A percentile compares a stretch with the other conserved stretches of the same genome.
These are phyloP conservation scores for Habropoda laboriosa DNA, from an alignment of 1,140 invertebrate species.

Conservation along the genomic window DNA sequence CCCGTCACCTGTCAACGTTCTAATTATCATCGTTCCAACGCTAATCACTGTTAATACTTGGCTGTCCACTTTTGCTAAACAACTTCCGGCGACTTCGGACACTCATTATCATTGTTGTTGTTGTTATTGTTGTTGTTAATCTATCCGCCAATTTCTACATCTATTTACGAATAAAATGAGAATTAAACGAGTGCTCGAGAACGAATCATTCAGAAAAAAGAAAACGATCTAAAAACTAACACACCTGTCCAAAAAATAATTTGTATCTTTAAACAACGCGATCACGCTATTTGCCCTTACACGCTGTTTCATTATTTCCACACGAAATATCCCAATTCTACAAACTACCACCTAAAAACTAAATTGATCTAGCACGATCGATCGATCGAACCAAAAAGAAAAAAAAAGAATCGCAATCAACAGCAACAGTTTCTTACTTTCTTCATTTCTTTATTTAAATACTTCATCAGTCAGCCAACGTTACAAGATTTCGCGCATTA, in stretches of 20 bases:
- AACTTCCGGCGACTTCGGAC: slow-evolving; percentile 47
- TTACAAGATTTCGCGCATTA: background rate
- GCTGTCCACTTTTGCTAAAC: slow-evolving; percentile 47
- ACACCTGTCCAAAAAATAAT: too few relatives aligned
- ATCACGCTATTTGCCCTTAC: too few relatives aligned
- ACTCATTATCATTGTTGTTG: slow-evolving; percentile 46
- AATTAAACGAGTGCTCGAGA: slow-evolving; percentile 29
- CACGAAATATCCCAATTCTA: too few relatives aligned
- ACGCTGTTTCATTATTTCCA: background rate
- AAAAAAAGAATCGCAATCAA: background rate
- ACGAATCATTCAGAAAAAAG: background rate
- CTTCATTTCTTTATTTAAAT: slow-evolving; percentile 17
- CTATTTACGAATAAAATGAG: slow-evolving; percentile 14
- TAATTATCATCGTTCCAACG: slow-evolving; percentile 40
- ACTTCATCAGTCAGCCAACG: background rate
- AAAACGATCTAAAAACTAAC: background rate
- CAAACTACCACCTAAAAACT: too few relatives aligned
- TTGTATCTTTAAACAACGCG: too few relatives aligned
- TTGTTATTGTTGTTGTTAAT: slow-evolving; percentile 53
- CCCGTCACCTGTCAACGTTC: slow-evolving; percentile 15
- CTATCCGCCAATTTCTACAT: slow-evolving; percentile 36
- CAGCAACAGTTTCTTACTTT: background rate
- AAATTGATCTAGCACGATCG: too few relatives aligned
- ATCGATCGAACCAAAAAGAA: background rate
- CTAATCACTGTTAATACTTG: slow-evolving; percentile 32